These are phyloP conservation scores for Leptoteleia sp. DNA, from an alignment of 1,140 invertebrate genomes.

Conservation along the genomic window DNA sequence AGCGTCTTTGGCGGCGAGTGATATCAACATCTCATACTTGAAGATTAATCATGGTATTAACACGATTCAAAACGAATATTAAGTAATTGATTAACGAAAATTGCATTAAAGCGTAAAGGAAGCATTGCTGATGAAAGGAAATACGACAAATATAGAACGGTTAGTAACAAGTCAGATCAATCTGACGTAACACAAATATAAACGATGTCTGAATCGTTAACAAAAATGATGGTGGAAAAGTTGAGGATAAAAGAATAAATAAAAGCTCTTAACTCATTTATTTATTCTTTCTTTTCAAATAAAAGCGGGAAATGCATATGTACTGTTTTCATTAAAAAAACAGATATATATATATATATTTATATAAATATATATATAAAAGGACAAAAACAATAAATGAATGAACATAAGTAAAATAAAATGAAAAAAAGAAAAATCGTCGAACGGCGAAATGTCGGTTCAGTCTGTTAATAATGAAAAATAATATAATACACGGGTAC, in stretches of 20 bases:
- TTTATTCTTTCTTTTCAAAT: not conserved
- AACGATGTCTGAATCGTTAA: not conserved
- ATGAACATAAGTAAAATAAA: slow-evolving; percentile 20
- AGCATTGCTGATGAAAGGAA: not conserved
- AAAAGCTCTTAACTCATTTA: too few species aligned
- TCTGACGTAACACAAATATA: too few species aligned
- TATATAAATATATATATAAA: too few species aligned
- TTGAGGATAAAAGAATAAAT: too few species aligned
- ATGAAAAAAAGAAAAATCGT: slow-evolving; percentile 51
- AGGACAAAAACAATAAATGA: not conserved
- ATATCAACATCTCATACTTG: not conserved
- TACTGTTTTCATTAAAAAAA: too few species aligned
- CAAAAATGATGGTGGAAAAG: too few species aligned
- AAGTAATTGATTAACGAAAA: too few species aligned
- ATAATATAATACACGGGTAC: slow-evolving; percentile 12
- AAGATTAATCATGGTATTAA: too few species aligned
- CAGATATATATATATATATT: too few species aligned
- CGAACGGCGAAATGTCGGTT: slow-evolving; percentile 65
- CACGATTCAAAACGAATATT: too few species aligned
- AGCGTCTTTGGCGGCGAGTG: not conserved
- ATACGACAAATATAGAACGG: too few species aligned
- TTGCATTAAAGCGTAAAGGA: not conserved
- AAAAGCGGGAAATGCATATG: slow-evolving; percentile 4
- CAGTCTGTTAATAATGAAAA: slow-evolving; percentile 27
- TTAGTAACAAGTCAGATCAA: too few species aligned